These are phyloP conservation scores for Eristalinus aeneus DNA, from an alignment of 2,888 invertebrate species.

Conservation along the genomic window DNA sequence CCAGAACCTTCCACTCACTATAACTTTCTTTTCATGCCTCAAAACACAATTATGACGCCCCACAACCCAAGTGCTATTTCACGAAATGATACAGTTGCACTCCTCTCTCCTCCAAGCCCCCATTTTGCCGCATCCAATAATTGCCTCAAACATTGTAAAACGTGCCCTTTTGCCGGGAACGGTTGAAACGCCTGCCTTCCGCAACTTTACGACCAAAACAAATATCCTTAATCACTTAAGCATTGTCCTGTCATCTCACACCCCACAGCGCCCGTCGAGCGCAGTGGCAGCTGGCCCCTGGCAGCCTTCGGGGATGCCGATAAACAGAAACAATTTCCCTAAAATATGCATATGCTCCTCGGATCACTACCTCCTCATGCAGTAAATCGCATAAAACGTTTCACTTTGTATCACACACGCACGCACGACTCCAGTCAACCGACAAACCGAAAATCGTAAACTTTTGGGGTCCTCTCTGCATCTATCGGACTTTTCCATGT, in stretches of 20 bases:
- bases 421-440: neutral
- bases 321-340: conserved; percentile 52
- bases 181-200: conserved; percentile 22
- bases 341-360: conserved; percentile 50
- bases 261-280: neutral
- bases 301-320: conserved; percentile 1
- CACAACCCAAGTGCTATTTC: conserved; percentile 8
- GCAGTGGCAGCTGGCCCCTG: neutral
- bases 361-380: conserved; percentile 7
- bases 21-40: neutral
- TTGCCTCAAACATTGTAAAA: conserved; percentile 38
- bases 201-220: conserved; percentile 41
- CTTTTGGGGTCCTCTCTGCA: neutral
- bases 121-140: conserved; percentile 11
- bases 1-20: neutral
- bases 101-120: neutral
- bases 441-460: conserved; percentile 53
- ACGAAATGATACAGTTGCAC: conserved; percentile 3
- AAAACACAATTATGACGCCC: conserved; percentile 19
- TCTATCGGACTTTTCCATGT: conserved; percentile 30
- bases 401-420: neutral
- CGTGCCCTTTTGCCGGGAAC: conserved; percentile 28
- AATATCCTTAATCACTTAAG: conserved; percentile 43
- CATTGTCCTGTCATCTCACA: conserved; percentile 10
- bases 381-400: conserved; percentile 34